phyloP scores from a whole-genome alignment of 2,888 invertebrate genomes.

The Stegana nigrithorax region DNA sequence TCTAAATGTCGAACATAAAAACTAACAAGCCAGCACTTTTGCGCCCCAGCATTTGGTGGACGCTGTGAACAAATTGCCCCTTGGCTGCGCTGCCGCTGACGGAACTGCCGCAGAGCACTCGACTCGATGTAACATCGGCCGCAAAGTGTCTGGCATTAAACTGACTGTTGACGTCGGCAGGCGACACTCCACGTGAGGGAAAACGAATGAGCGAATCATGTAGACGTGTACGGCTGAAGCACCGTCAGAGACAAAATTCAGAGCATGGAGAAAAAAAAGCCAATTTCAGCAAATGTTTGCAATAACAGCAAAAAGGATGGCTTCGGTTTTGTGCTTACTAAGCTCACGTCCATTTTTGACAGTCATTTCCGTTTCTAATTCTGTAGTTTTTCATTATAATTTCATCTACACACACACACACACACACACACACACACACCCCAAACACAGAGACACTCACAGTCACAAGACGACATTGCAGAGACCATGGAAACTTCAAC shows the following conservation, averaged over 20 bases:
- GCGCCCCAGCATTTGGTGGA: neutral
- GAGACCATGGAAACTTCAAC: too few relatives aligned
- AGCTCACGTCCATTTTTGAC: constrained; percentile 15
- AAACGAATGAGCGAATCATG: neutral
- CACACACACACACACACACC: constrained; percentile 3
- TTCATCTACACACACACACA: constrained; percentile 23
- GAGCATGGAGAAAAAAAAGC: too few relatives aligned
- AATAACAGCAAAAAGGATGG: neutral
- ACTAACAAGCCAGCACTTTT: constrained; percentile 21
- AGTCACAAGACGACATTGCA: neutral
- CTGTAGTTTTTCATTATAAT: constrained; percentile 30
- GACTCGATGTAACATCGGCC: neutral
- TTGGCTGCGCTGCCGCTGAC: neutral
- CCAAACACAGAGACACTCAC: neutral
- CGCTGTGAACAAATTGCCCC: constrained; percentile 3
- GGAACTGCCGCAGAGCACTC: neutral
- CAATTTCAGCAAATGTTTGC: neutral
- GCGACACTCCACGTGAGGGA: too few relatives aligned
- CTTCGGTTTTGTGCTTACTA: constrained; percentile 1
- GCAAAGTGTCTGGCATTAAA: constrained; percentile 9
- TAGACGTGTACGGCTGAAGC: neutral
- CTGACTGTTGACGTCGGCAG: neutral
- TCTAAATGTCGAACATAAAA: constrained; percentile 24
- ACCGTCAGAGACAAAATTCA: too few relatives aligned
- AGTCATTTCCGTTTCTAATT: constrained; percentile 30